Conservation (phyloP, 2,888 invertebrate genomes). For the Melieria picta region DNA sequence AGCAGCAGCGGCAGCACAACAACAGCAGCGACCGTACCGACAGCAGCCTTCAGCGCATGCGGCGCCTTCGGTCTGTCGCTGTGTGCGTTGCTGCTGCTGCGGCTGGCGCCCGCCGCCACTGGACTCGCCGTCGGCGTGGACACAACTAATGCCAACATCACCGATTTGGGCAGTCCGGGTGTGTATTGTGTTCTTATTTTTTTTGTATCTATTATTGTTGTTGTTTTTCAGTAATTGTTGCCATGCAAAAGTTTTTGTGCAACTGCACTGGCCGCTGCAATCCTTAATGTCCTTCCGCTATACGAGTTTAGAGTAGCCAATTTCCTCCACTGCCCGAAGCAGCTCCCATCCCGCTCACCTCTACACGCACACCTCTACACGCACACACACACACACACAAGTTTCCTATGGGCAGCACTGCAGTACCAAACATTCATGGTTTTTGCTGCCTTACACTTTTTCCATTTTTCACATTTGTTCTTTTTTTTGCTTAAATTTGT, state of each 20-base stretch:
- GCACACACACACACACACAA: too few relatives aligned
- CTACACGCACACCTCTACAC: too few relatives aligned
- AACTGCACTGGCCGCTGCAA: too few relatives aligned
- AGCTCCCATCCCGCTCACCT: too few relatives aligned
- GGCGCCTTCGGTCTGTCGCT: slow-evolving; percentile 40
- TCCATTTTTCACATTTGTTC: neutral
- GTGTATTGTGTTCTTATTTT: slow-evolving; percentile 35
- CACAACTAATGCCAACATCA: slow-evolving; percentile 46
- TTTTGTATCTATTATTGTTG: neutral
- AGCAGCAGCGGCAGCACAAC: slow-evolving; percentile 2
- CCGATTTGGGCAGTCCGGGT: slow-evolving; percentile 50
- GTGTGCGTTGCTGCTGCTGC: slow-evolving; percentile 48
- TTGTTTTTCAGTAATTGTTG: too few relatives aligned
- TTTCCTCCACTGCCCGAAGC: too few relatives aligned
- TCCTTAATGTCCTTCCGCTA: too few relatives aligned
- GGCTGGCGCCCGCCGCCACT: slow-evolving; percentile 36
- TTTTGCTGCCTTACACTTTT: neutral
- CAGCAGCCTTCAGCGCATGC: neutral
- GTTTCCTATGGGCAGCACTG: neutral
- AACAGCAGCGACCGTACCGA: slow-evolving; percentile 3
- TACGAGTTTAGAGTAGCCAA: too few relatives aligned
- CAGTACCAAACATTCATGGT: neutral
- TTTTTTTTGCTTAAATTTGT: slow-evolving; percentile 7
- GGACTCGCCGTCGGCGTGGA: slow-evolving; percentile 45
- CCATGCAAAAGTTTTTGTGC: too few relatives aligned